Percentiles rank a stretch among this genome's conserved stretches.
Evolutionary conservation across 1,140 invertebrate genomes (phyloP).

Genomic region (Kradibia gibbosae): DNA sequence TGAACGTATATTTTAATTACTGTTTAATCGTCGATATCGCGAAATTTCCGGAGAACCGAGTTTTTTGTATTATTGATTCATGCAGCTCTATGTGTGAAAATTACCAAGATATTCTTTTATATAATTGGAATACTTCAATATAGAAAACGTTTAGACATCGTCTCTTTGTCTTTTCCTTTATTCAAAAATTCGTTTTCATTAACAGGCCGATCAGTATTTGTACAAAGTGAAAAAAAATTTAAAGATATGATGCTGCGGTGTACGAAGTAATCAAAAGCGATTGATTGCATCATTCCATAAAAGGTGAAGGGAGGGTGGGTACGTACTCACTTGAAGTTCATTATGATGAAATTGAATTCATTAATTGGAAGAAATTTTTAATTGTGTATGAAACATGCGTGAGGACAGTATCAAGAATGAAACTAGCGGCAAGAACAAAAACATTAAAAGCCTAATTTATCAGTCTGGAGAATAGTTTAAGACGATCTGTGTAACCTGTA

Average conservation of each 20-base stretch:
- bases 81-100: conserved; percentile 24
- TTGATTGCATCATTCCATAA: too few relatives aligned
- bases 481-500: conserved; percentile 44
- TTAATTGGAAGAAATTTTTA: conserved; percentile 18
- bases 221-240: too few relatives aligned
- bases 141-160: background rate
- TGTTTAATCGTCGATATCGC: conserved; percentile 38
- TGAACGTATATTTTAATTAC: conserved; percentile 54
- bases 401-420: background rate
- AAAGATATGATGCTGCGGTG: too few relatives aligned
- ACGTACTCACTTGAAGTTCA: background rate
- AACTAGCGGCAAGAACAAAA: conserved; percentile 9
- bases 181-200: background rate
- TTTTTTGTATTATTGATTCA: background rate
- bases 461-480: conserved; percentile 19
- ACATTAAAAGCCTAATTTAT: conserved; percentile 34
- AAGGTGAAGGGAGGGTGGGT: background rate
- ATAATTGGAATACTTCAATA: conserved; percentile 39
- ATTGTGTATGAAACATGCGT: background rate
- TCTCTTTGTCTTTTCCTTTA: background rate
- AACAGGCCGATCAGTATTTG: background rate
- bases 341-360: background rate
- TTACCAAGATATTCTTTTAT: conserved; percentile 24
- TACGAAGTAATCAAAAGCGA: too few relatives aligned
- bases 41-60: conserved; percentile 43